A percentile compares a stretch with the other conserved stretches of the same genome.
Evolutionary conservation across 2,888 invertebrate genomes (phyloP).

Genomic region (Pollenia griseotomentosa): DNA sequence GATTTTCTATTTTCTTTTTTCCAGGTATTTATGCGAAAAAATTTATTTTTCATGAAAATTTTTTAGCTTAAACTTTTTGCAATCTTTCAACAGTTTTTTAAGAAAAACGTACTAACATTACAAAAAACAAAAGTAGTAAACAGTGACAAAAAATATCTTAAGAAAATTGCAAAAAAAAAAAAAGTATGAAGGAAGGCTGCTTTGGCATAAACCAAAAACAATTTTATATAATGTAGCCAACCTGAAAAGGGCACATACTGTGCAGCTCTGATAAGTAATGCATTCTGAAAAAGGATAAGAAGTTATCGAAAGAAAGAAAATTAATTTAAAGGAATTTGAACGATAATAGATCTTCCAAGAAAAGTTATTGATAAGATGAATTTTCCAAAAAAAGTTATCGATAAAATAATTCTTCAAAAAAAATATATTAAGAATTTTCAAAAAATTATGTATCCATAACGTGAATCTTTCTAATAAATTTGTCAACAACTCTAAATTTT

Average conservation of each 20-base stretch:
- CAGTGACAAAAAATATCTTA: conserved; percentile 11
- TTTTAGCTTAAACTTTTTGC: background rate
- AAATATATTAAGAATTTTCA: too few species aligned
- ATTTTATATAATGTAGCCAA: conserved; percentile 43
- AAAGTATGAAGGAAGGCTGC: background rate
- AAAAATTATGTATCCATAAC: too few species aligned
- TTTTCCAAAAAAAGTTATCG: too few species aligned
- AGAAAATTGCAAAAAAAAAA: conserved; percentile 13
- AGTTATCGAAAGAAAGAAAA: too few species aligned
- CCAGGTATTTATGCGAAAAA: background rate
- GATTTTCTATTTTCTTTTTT: background rate
- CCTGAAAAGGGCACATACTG: conserved; percentile 2
- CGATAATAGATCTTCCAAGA: too few species aligned
- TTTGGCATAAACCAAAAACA: background rate
- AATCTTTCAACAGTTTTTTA: conserved; percentile 11
- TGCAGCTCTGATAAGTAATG: background rate
- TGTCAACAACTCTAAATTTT: too few species aligned
- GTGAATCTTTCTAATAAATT: too few species aligned
- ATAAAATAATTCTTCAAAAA: too few species aligned
- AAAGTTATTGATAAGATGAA: too few species aligned
- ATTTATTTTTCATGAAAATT: conserved; percentile 2
- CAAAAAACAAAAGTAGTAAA: background rate
- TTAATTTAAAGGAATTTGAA: too few species aligned
- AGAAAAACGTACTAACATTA: conserved; percentile 28
- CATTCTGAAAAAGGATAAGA: background rate